Conservation (phyloP, 2,113 vertebrate genomes). For the Prochilodus magdalenae region DNA sequence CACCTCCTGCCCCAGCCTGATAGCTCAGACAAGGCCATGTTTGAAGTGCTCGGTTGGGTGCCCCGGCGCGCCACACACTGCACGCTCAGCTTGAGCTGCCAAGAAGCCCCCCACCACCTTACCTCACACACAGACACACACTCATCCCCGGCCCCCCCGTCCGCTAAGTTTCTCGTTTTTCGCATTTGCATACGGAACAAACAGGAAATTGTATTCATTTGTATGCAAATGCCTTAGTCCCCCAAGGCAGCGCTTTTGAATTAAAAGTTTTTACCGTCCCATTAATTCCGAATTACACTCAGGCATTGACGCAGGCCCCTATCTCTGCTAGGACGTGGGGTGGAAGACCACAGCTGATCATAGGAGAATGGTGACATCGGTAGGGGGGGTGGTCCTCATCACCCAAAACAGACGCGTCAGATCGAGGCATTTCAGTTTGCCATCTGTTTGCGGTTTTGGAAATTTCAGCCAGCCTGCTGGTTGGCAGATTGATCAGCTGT, state of each 20-base stretch:
- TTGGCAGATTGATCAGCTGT: conserved; percentile 75
- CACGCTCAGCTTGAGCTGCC: conserved; percentile 68
- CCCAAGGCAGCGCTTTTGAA: conserved; percentile 79
- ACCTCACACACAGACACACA: conserved; percentile 21
- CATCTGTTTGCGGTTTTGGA: conserved; percentile 64
- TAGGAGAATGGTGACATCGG: not conserved
- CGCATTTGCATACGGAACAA: conserved; percentile 81
- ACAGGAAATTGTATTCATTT: conserved; percentile 85
- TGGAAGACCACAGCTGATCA: not conserved
- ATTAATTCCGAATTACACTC: conserved; percentile 83
- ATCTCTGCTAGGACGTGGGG: conserved; percentile 54
- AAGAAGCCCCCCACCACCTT: conserved; percentile 39
- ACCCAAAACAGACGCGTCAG: conserved; percentile 64
- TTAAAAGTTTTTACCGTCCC: conserved; percentile 81
- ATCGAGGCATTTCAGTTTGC: conserved; percentile 68
- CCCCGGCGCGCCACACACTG: conserved; percentile 58
- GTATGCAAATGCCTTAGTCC: conserved; percentile 84
- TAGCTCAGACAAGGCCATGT: conserved; percentile 71
- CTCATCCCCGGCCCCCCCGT: not conserved
- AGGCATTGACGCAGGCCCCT: conserved; percentile 70
- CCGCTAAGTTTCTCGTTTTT: conserved; percentile 67
- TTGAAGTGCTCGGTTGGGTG: conserved; percentile 75
- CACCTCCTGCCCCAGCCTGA: conserved; percentile 63
- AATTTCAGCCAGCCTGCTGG: conserved; percentile 70
- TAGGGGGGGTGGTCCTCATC: conserved; percentile 47